Percentiles rank a stretch among this genome's conserved stretches.
Evolutionary conservation across 2,797 vertebrate species (phyloP).

Genomic region (Rhyacichthys aspro): DNA sequence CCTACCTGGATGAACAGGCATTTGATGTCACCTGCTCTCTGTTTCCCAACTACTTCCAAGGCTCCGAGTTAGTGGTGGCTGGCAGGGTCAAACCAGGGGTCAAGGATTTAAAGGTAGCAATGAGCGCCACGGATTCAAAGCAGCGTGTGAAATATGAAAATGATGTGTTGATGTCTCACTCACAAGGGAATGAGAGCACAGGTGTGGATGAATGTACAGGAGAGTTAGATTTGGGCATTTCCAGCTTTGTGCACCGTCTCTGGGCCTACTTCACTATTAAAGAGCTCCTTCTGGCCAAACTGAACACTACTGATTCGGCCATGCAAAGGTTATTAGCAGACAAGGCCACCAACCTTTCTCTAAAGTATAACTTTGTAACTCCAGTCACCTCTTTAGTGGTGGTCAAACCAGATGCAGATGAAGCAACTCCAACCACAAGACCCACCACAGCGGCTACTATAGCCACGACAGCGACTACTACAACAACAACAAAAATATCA

Average conservation of each 20-base stretch:
- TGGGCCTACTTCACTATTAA: slow-evolving; percentile 90
- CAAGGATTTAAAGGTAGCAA: slow-evolving; percentile 75
- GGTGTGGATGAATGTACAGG: slow-evolving; percentile 54
- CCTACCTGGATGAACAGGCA: slow-evolving; percentile 81
- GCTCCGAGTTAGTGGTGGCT: slow-evolving; percentile 86
- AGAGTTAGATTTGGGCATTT: slow-evolving; percentile 58
- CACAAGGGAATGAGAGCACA: slow-evolving; percentile 53
- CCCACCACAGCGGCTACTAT: slow-evolving; percentile 46
- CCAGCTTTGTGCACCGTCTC: slow-evolving; percentile 81
- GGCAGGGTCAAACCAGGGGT: slow-evolving; percentile 79
- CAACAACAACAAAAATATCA: slow-evolving; percentile 22
- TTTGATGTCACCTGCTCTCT: slow-evolving; percentile 79
- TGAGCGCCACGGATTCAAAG: slow-evolving; percentile 76
- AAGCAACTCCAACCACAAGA: slow-evolving; percentile 59
- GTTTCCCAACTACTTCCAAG: slow-evolving; percentile 88
- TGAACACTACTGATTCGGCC: slow-evolving; percentile 74
- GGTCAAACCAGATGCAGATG: slow-evolving; percentile 80
- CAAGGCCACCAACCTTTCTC: slow-evolving; percentile 86
- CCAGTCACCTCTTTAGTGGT: slow-evolving; percentile 87
- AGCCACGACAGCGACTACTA: slow-evolving; percentile 45
- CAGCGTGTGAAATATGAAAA: slow-evolving; percentile 76
- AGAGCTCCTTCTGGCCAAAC: slow-evolving; percentile 81
- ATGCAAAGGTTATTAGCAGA: slow-evolving; percentile 77
- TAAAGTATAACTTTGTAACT: slow-evolving; percentile 88
- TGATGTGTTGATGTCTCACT: slow-evolving; percentile 57